A percentile compares a stretch with the other conserved stretches of the same genome.
These are phyloP conservation scores for Ochlodes sylvanus DNA, from an alignment of 2,888 invertebrate species.

Conservation along the genomic window DNA sequence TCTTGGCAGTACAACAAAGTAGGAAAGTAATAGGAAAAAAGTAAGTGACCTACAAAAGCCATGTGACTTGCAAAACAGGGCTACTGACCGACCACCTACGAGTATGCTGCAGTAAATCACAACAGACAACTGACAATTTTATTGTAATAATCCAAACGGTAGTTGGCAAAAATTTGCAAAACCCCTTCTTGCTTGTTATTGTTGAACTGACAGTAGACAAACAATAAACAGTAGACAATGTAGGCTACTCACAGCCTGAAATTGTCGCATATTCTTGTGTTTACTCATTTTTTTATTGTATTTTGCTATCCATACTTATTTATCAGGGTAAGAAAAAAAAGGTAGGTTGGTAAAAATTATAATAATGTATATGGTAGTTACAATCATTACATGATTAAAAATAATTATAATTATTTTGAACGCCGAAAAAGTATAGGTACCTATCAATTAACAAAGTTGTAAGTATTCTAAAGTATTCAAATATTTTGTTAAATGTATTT, in stretches of 20 bases:
- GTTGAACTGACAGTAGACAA: conserved; percentile 40
- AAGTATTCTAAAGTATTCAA: too few relatives aligned
- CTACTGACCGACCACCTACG: conserved; percentile 75
- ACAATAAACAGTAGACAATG: conserved; percentile 37
- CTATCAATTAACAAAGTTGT: too few relatives aligned
- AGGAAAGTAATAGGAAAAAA: conserved; percentile 46
- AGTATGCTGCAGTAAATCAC: conserved; percentile 73
- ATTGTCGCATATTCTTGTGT: conserved; percentile 14
- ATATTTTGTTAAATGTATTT: too few relatives aligned
- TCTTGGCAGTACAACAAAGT: background rate
- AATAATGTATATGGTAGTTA: too few relatives aligned
- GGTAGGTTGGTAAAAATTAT: too few relatives aligned
- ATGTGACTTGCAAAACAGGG: conserved; percentile 74
- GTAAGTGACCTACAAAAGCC: conserved; percentile 78
- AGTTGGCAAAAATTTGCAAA: conserved; percentile 67
- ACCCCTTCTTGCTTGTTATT: conserved; percentile 41
- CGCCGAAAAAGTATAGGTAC: too few relatives aligned
- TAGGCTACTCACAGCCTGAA: conserved; percentile 19
- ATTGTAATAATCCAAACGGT: conserved; percentile 73
- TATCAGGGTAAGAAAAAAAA: too few relatives aligned
- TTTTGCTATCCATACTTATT: too few relatives aligned
- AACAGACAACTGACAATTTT: conserved; percentile 55
- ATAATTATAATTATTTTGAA: too few relatives aligned
- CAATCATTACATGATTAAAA: too few relatives aligned
- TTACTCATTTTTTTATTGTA: conserved; percentile 5